A percentile compares a stretch with the other conserved stretches of the same genome.
Evolutionary conservation across 1,140 invertebrate genomes (phyloP).

Genomic region (Drosophila aff.): DNA sequence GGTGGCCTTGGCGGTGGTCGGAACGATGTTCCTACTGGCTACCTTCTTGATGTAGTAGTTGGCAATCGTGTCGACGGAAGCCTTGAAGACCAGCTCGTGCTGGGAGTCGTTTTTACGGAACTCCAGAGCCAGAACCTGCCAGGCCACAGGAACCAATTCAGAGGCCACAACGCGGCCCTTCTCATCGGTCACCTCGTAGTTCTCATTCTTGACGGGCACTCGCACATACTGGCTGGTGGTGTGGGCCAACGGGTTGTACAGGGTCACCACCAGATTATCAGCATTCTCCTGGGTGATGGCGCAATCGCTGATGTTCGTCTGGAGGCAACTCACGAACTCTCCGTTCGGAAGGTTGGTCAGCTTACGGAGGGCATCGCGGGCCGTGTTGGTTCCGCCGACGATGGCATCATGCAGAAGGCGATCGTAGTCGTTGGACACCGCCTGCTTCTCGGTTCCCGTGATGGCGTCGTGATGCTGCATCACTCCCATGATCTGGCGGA

Average conservation of each 20-base stretch:
- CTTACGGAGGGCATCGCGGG: slow-evolving; percentile 60
- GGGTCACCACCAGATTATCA: slow-evolving; percentile 88
- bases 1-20: not conserved
- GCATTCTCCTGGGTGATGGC: slow-evolving; percentile 79
- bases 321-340: slow-evolving; percentile 87
- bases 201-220: slow-evolving; percentile 88
- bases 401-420: slow-evolving; percentile 68
- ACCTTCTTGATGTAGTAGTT: slow-evolving; percentile 57
- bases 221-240: slow-evolving; percentile 88
- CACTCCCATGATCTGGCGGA: slow-evolving; percentile 90
- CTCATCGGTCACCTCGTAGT: slow-evolving; percentile 89
- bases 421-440: slow-evolving; percentile 95
- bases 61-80: slow-evolving; percentile 77
- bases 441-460: slow-evolving; percentile 95
- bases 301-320: slow-evolving; percentile 89
- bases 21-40: not conserved
- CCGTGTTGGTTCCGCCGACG: slow-evolving; percentile 40
- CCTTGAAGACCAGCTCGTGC: slow-evolving; percentile 89
- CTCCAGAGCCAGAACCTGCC: slow-evolving; percentile 87
- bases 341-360: slow-evolving; percentile 85
- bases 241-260: slow-evolving; percentile 94
- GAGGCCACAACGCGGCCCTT: slow-evolving; percentile 69
- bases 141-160: slow-evolving; percentile 88
- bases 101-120: slow-evolving; percentile 88
- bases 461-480: slow-evolving; percentile 97